Percentiles rank a stretch among this genome's conserved stretches.
Conservation (phyloP, 2,888 invertebrate species). For the Andrena bucephala region DNA sequence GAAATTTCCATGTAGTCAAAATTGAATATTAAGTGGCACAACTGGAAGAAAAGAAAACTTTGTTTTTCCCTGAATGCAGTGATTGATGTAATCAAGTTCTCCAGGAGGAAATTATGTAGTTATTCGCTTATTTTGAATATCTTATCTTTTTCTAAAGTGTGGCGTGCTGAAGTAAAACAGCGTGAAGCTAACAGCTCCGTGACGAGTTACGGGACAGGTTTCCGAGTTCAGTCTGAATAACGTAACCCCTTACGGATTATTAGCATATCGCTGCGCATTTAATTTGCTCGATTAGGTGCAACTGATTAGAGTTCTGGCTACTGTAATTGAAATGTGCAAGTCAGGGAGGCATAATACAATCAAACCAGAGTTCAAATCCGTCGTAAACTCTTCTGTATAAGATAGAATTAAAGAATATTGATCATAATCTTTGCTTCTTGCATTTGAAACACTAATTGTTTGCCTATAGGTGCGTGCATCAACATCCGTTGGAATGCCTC, state of each 20-base stretch:
- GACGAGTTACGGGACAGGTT: constrained; percentile 37
- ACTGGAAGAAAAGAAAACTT: no score
- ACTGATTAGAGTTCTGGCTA: background rate
- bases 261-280: constrained; percentile 26
- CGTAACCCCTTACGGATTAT: constrained; percentile 38
- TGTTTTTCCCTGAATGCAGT: background rate
- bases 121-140: background rate
- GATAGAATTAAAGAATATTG: no score
- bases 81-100: background rate
- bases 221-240: constrained; percentile 31
- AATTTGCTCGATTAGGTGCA: constrained; percentile 1
- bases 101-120: background rate
- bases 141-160: background rate
- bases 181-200: constrained; percentile 19
- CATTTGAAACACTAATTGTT: background rate
- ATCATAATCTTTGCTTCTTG: background rate
- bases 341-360: no score
- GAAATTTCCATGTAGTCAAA: no score
- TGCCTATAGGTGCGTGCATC: background rate
- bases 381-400: no score
- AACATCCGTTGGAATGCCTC: constrained; percentile 1
- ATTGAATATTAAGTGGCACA: no score
- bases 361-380: no score
- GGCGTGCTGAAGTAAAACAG: constrained; percentile 7
- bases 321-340: background rate